These are phyloP conservation scores for Nannospalax galili DNA, from an alignment of 2,113 vertebrate species.

Conservation along the genomic window DNA sequence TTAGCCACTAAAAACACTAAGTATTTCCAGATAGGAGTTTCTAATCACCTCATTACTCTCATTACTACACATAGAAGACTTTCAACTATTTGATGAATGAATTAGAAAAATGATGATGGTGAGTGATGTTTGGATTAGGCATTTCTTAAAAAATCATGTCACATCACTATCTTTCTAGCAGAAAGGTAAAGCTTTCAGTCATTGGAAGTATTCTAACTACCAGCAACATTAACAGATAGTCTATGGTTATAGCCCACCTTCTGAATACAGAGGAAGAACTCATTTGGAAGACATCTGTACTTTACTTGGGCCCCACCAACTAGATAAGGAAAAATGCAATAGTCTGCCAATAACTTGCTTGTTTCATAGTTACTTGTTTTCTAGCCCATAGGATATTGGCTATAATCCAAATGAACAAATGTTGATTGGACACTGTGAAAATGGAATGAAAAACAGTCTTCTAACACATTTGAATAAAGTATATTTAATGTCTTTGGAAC, in stretches of 20 bases:
- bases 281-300: constrained; percentile 63
- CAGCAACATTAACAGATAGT: constrained; percentile 17
- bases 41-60: not conserved
- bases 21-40: not conserved
- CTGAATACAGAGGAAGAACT: constrained; percentile 6
- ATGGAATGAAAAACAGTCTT: constrained; percentile 65
- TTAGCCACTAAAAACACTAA: not conserved
- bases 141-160: constrained; percentile 35
- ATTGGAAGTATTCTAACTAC: not conserved
- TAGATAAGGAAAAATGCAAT: constrained; percentile 18
- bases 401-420: constrained; percentile 57
- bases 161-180: constrained; percentile 2
- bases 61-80: not conserved
- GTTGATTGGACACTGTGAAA: constrained; percentile 59
- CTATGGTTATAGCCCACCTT: not conserved
- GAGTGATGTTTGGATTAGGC: not conserved
- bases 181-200: constrained; percentile 11
- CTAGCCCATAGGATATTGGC: constrained; percentile 39
- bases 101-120: not conserved
- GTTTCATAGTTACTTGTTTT: constrained; percentile 67
- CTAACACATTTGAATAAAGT: constrained; percentile 69
- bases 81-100: constrained; percentile 28
- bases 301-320: constrained; percentile 32
- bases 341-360: constrained; percentile 62
- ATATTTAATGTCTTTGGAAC: constrained; percentile 52